Evolutionary conservation across 2,797 vertebrate genomes (phyloP).

Genomic region (Crocidura indochinensis): DNA sequence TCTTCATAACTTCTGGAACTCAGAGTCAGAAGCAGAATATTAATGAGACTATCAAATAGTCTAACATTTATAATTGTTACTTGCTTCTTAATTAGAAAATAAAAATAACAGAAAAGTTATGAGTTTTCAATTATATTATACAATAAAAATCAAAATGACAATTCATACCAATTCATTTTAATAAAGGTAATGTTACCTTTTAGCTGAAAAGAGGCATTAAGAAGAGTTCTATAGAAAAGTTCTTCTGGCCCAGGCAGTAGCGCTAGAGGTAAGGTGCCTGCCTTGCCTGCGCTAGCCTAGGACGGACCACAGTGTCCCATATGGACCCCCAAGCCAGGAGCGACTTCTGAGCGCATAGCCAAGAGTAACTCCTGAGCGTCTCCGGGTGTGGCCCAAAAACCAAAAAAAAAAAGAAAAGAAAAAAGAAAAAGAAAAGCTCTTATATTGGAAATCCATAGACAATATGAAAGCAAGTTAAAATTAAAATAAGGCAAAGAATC

Average conservation of each 20-base stretch:
- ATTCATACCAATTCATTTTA: conserved; percentile 46
- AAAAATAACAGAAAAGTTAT: conserved; percentile 45
- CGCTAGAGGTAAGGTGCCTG: no score
- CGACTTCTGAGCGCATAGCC: no score
- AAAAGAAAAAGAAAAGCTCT: no score
- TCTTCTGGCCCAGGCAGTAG: no score
- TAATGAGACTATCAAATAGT: conserved; percentile 64
- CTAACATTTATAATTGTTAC: conserved; percentile 34
- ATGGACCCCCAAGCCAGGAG: no score
- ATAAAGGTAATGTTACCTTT: background rate
- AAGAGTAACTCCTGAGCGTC: no score
- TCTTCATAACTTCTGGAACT: conserved; percentile 87
- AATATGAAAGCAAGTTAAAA: conserved; percentile 19
- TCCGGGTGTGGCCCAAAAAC: no score
- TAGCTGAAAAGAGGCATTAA: background rate
- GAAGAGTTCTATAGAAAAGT: conserved; percentile 4
- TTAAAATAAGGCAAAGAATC: background rate
- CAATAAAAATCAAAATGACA: conserved; percentile 60
- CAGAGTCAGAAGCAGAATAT: conserved; percentile 85
- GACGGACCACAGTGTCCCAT: no score
- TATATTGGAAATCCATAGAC: background rate
- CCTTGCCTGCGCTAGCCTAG: no score
- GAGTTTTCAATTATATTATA: conserved; percentile 40
- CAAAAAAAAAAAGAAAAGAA: no score
- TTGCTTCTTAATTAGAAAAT: conserved; percentile 73